Evolutionary conservation across 2,113 vertebrate genomes (phyloP), one percentile per base, ranked within the genome.

Genomic region (Dendrocopos noguchii): DNA sequence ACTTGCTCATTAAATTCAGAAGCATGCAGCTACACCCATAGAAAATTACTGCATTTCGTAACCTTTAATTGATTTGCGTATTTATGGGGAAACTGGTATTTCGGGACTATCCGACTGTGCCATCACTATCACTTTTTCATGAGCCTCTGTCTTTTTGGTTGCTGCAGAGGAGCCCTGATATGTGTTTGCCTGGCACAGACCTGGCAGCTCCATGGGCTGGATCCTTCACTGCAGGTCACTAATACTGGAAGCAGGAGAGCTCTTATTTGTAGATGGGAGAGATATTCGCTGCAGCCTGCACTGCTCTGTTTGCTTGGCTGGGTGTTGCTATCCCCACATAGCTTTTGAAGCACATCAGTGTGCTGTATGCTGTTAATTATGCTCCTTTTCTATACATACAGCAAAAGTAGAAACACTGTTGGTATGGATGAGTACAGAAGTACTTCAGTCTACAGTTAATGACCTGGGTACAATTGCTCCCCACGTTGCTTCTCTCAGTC

Each of bases 21-120:
- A 95, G 92, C 92, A 94, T 92, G 93, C 92, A 91, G 90, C 87
- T 95, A 95, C 94, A 84, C 96, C 96, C 88, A 91, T 44, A 92
- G 82, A 95, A 93, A 96, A 96, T 95, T 97, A 96, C 94, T 47
- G 76, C 57, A 84, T 97, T 97, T 97, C 94, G 60, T 91, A 95
- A 97, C 84, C 84, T 68, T 88, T 95, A 95, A 96, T 91, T 91
- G 89, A 95, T 96, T 91, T 95, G 65, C 76, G 44, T 91, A 89
- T 96, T 95, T 96, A 95, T 67, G 73, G 94, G 83, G 93, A 94
- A 97, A 96, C 91, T 95, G 92, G 93, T 88, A 95, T 95, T 91
- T 92, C 66, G 79, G 88, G 91, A 94, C 91, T 94, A 88, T 84
- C 93, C 91, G 76, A 95, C 50, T 89, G 61, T 84, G 83, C 94